Evolutionary conservation across 2,113 vertebrate genomes (phyloP).

Genomic region (Agapornis roseicollis): DNA sequence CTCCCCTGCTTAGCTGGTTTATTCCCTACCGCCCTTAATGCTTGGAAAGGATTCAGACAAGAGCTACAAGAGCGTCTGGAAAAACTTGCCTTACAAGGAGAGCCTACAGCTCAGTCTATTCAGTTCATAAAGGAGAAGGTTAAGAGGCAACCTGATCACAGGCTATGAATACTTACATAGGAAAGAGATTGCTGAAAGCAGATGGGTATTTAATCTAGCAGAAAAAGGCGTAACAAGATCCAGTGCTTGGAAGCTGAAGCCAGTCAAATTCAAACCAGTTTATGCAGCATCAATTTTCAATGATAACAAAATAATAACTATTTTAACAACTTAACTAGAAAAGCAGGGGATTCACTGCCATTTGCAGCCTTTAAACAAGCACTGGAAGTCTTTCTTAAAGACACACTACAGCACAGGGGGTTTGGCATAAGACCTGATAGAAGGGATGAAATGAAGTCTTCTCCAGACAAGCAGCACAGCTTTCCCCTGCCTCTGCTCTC

Average conservation of each 20-base stretch:
- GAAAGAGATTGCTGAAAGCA: slow-evolving; percentile 11
- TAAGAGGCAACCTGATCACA: slow-evolving; percentile 54
- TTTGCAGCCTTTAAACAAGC: background rate
- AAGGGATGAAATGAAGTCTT: background rate
- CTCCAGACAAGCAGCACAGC: background rate
- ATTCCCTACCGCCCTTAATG: background rate
- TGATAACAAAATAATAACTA: background rate
- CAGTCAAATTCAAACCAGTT: slow-evolving; percentile 36
- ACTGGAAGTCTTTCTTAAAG: background rate
- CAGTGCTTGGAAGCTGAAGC: slow-evolving; percentile 19
- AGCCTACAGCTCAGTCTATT: background rate
- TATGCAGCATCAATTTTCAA: slow-evolving; percentile 9
- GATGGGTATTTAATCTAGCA: slow-evolving; percentile 63
- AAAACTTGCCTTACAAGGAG: slow-evolving; percentile 48
- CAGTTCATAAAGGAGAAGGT: slow-evolving; percentile 49
- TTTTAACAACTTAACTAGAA: slow-evolving; percentile 18
- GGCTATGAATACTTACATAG: background rate
- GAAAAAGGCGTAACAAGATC: slow-evolving; percentile 21
- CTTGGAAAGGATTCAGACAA: slow-evolving; percentile 44
- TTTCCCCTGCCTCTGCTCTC: background rate
- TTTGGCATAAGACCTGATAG: background rate
- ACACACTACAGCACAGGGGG: background rate
- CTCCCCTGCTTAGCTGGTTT: slow-evolving; percentile 8
- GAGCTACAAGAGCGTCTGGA: slow-evolving; percentile 11
- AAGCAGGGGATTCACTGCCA: background rate